Evolutionary conservation across 2,888 invertebrate species (phyloP).

Genomic region (Rhodophaea formosa): DNA sequence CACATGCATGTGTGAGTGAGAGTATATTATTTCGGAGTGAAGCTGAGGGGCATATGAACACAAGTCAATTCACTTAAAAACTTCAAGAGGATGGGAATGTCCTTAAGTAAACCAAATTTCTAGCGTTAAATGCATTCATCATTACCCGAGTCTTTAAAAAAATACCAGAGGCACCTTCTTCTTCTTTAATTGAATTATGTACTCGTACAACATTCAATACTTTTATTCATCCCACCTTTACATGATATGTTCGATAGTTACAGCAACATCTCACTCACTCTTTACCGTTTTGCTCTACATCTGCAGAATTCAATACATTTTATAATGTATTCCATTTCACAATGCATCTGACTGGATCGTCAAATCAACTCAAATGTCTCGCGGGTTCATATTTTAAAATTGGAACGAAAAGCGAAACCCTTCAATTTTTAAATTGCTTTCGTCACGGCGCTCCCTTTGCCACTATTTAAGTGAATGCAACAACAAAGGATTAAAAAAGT

Average conservation of each 20-base stretch:
- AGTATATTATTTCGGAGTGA: slow-evolving; percentile 43
- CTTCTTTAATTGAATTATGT: no score
- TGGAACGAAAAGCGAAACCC: slow-evolving; percentile 76
- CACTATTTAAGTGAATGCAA: slow-evolving; percentile 53
- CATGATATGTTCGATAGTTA: not conserved
- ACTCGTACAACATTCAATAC: not conserved
- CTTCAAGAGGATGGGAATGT: slow-evolving; percentile 72
- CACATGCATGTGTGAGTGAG: slow-evolving; percentile 52
- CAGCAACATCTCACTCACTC: not conserved
- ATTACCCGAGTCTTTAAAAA: no score
- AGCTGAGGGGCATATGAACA: slow-evolving; percentile 70
- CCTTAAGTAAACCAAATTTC: slow-evolving; percentile 56
- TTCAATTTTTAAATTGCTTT: slow-evolving; percentile 77
- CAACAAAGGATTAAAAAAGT: slow-evolving; percentile 42
- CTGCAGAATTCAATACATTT: slow-evolving; percentile 28
- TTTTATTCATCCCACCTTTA: not conserved
- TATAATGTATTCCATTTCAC: slow-evolving; percentile 62
- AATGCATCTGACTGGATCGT: slow-evolving; percentile 66
- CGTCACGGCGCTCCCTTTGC: slow-evolving; percentile 74
- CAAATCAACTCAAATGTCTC: slow-evolving; percentile 63
- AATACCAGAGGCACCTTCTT: no score
- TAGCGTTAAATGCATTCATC: slow-evolving; percentile 24
- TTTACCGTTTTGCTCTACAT: not conserved
- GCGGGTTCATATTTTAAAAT: slow-evolving; percentile 75
- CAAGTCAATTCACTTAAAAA: slow-evolving; percentile 74